Percentiles rank a stretch among this genome's conserved stretches.
These are phyloP conservation scores for Choristoneura fumiferana DNA, from an alignment of 1,140 invertebrate genomes.

Conservation along the genomic window DNA sequence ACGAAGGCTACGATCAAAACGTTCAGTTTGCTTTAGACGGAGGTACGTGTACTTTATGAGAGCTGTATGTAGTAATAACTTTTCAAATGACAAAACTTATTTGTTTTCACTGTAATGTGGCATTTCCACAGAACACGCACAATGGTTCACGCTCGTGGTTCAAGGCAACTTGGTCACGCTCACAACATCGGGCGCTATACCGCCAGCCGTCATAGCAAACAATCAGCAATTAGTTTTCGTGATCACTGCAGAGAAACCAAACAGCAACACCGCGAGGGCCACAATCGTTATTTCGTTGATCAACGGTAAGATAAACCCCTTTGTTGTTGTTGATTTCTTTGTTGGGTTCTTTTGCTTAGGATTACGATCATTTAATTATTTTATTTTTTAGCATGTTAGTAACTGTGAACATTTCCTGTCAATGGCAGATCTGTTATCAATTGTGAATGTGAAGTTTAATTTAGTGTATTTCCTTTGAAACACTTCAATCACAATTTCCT, in stretches of 20 bases:
- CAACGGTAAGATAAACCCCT: not conserved
- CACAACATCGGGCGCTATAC: constrained; percentile 20
- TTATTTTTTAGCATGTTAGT: too few relatives aligned
- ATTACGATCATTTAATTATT: too few relatives aligned
- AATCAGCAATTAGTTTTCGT: constrained; percentile 27
- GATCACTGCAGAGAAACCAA: not conserved
- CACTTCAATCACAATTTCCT: too few relatives aligned
- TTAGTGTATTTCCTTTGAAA: too few relatives aligned
- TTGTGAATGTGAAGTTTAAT: too few relatives aligned
- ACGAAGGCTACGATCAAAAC: constrained; percentile 29
- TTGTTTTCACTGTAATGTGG: too few relatives aligned
- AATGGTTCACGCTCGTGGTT: constrained; percentile 23
- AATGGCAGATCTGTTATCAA: too few relatives aligned
- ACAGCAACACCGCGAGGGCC: not conserved
- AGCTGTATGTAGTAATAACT: not conserved
- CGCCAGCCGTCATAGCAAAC: constrained; percentile 21
- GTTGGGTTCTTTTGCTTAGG: too few relatives aligned
- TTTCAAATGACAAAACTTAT: not conserved
- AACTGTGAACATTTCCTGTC: too few relatives aligned
- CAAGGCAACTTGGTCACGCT: constrained; percentile 17
- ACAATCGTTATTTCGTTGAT: constrained; percentile 11
- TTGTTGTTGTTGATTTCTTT: too few relatives aligned
- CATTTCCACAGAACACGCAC: constrained; percentile 21
- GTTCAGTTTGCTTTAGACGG: constrained; percentile 31
- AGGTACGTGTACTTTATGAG: not conserved